These are phyloP conservation scores for Acropternis orthonyx DNA, from an alignment of 2,797 vertebrate species.

Conservation along the genomic window DNA sequence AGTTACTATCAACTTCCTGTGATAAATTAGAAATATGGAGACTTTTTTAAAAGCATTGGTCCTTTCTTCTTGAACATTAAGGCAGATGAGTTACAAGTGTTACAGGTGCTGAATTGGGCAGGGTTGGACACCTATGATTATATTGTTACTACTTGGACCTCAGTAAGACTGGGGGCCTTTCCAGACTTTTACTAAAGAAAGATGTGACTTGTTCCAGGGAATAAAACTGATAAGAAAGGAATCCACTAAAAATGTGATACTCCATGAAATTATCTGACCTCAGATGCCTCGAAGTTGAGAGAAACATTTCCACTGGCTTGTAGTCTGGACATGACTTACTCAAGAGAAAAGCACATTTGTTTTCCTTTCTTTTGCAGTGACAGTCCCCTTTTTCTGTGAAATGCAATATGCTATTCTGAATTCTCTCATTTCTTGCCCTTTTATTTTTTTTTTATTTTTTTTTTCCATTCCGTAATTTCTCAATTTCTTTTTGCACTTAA, in stretches of 20 bases:
- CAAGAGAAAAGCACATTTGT: background rate
- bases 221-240: background rate
- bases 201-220: background rate
- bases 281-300: background rate
- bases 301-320: background rate
- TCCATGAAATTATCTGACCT: background rate
- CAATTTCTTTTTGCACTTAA: background rate
- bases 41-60: rapidly evolving
- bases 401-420: background rate
- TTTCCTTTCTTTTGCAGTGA: background rate
- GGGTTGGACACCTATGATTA: background rate
- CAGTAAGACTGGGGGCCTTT: background rate
- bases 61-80: background rate
- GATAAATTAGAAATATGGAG: background rate
- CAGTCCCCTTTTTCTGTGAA: background rate
- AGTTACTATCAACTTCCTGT: background rate
- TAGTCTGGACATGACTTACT: background rate
- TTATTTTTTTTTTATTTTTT: background rate
- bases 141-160: background rate
- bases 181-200: background rate
- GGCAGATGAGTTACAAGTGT: background rate
- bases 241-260: background rate
- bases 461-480: background rate
- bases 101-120: background rate
- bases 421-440: background rate